Evolutionary conservation across 2,113 vertebrate genomes (phyloP).

Genomic region (Pao palembangensis): DNA sequence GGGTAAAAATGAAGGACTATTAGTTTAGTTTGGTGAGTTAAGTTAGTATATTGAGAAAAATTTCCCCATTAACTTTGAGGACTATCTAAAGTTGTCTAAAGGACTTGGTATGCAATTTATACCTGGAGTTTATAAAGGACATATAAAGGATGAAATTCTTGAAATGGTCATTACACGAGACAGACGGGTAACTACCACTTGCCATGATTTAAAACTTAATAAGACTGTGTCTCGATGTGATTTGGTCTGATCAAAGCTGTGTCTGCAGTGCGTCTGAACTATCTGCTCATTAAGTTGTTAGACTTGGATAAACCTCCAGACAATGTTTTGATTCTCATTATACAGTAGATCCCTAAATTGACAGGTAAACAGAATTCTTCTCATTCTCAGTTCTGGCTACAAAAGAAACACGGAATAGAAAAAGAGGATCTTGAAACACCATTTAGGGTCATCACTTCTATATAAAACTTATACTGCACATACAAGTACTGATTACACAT

Average conservation of each 20-base stretch:
- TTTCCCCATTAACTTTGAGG: too few species aligned
- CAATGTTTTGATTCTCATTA: constrained; percentile 45
- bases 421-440: constrained; percentile 5
- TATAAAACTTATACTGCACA: constrained; percentile 4
- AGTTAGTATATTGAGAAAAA: constrained; percentile 6
- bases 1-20: constrained; percentile 30
- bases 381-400: constrained; percentile 17
- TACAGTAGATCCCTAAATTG: constrained; percentile 39
- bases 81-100: too few species aligned
- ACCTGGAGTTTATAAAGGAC: too few species aligned
- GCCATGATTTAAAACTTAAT: constrained; percentile 15
- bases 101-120: too few species aligned
- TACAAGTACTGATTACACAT: constrained; percentile 2
- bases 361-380: constrained; percentile 55
- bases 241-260: constrained; percentile 53
- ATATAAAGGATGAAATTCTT: constrained; percentile 6
- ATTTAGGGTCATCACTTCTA: constrained; percentile 1
- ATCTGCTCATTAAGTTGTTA: constrained; percentile 62
- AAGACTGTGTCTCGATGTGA: constrained; percentile 45
- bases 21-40: constrained; percentile 8
- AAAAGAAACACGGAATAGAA: constrained; percentile 1
- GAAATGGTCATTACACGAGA: constrained; percentile 37
- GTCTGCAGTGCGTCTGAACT: constrained; percentile 43
- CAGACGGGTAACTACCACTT: constrained; percentile 38
- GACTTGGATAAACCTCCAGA: constrained; percentile 42